Evolutionary conservation across 2,113 vertebrate genomes (phyloP).

Genomic region (Corynorhinus townsendii): DNA sequence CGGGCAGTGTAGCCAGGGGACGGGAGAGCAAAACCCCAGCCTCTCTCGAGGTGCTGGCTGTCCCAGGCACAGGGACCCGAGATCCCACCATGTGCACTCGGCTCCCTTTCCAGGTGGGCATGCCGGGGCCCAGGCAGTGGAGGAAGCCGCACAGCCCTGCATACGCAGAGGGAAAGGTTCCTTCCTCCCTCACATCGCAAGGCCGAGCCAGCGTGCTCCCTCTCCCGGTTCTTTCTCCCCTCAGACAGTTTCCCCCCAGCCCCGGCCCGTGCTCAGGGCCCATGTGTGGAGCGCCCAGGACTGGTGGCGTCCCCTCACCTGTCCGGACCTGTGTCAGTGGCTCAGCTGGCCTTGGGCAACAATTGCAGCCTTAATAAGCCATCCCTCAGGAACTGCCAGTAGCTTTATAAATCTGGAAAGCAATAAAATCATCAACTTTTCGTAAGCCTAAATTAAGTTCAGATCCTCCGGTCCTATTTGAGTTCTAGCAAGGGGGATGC

Average conservation of each 20-base stretch:
- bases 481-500: background rate
- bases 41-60: too few relatives aligned
- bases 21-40: background rate
- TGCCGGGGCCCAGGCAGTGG: background rate
- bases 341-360: background rate
- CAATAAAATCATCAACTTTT: conserved; percentile 25
- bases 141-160: rapidly evolving
- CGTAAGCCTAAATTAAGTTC: conserved; percentile 27
- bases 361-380: background rate
- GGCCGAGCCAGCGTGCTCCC: rapidly evolving
- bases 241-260: rapidly evolving
- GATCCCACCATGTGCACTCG: rapidly evolving
- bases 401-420: conserved; percentile 33
- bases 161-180: rapidly evolving
- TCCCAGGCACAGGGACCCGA: rapidly evolving
- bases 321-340: too few relatives aligned
- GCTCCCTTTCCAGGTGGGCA: background rate
- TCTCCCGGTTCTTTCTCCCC: background rate
- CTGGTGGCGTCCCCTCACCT: rapidly evolving
- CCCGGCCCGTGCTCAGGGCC: background rate
- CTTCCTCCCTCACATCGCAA: rapidly evolving
- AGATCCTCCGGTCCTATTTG: background rate
- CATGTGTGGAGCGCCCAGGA: rapidly evolving
- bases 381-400: background rate
- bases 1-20: rapidly evolving